A percentile compares a stretch with the other conserved stretches of the same genome.
phyloP scores from a whole-genome alignment of 2,888 invertebrate genomes.

The Megastigmus dorsalis region DNA sequence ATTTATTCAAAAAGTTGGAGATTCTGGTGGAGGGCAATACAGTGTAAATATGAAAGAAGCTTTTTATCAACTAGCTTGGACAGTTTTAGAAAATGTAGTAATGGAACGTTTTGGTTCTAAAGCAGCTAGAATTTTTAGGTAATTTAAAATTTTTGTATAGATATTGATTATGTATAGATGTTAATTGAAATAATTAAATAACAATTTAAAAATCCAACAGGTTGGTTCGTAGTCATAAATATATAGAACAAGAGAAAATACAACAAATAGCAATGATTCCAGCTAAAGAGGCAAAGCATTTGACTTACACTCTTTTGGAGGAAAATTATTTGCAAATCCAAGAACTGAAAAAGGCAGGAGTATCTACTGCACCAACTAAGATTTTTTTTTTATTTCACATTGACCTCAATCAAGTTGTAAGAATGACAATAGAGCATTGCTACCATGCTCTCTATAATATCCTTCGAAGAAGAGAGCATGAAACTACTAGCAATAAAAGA shows the following conservation, averaged over 20 bases:
- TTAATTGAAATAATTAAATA: constrained; percentile 23
- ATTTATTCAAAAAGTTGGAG: constrained; percentile 85
- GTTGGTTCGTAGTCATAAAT: constrained; percentile 86
- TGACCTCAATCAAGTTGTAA: constrained; percentile 81
- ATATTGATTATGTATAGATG: constrained; percentile 19
- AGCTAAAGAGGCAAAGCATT: constrained; percentile 92
- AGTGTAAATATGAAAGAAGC: constrained; percentile 84
- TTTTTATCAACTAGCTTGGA: constrained; percentile 83
- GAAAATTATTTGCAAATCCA: constrained; percentile 85
- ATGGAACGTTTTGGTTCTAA: constrained; percentile 90
- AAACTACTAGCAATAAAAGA: constrained; percentile 82
- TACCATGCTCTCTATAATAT: constrained; percentile 84
- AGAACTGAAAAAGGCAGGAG: constrained; percentile 83
- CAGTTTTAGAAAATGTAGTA: constrained; percentile 86
- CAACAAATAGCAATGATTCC: constrained; percentile 95
- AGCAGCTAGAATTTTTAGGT: constrained; percentile 89
- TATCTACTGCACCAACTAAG: constrained; percentile 85
- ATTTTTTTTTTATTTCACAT: constrained; percentile 87
- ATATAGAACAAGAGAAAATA: constrained; percentile 93
- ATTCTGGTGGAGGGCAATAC: constrained; percentile 89
- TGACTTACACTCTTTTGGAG: constrained; percentile 89
- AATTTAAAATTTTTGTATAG: constrained; percentile 41
- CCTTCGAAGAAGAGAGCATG: constrained; percentile 80
- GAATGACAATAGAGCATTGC: constrained; percentile 82
- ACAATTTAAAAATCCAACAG: constrained; percentile 75